Evolutionary conservation across 2,888 invertebrate species (phyloP).

Genomic region (Eristalinus aeneus): DNA sequence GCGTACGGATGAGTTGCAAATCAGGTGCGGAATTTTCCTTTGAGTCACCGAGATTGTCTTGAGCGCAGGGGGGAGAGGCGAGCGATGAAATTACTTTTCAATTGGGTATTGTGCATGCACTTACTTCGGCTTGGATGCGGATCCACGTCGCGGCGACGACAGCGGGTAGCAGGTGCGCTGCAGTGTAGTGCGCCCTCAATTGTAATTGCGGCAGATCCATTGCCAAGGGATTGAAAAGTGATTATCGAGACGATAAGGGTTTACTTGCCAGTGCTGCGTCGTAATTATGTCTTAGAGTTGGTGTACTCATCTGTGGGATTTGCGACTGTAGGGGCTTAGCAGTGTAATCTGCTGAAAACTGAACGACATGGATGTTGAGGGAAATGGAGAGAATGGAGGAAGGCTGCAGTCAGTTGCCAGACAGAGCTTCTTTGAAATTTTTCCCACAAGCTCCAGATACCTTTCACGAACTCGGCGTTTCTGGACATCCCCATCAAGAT

Average conservation of each 20-base stretch:
- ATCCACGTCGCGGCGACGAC: not conserved
- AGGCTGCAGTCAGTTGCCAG: no score
- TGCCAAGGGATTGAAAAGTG: constrained; percentile 31
- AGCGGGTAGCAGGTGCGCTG: constrained; percentile 5
- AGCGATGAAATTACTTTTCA: constrained; percentile 63
- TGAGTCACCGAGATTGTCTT: constrained; percentile 32
- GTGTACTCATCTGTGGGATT: not conserved
- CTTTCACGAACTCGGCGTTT: no score
- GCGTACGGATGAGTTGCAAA: constrained; percentile 28
- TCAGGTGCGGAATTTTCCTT: constrained; percentile 68
- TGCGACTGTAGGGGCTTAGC: not conserved
- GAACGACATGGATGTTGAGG: no score
- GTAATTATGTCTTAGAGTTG: constrained; percentile 7
- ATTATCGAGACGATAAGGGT: constrained; percentile 20
- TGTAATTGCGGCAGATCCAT: constrained; percentile 15
- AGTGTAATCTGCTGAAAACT: not conserved
- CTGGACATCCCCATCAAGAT: no score
- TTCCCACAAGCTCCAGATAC: no score
- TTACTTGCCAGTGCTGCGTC: not conserved
- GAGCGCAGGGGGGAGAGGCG: constrained; percentile 15
- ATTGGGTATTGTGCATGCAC: constrained; percentile 45
- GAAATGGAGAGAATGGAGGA: no score
- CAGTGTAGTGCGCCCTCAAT: not conserved
- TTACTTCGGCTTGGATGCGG: constrained; percentile 8
- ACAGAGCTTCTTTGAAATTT: no score